phyloP scores from a whole-genome alignment of 2,113 vertebrate genomes.

The Phaetusa simplex region DNA sequence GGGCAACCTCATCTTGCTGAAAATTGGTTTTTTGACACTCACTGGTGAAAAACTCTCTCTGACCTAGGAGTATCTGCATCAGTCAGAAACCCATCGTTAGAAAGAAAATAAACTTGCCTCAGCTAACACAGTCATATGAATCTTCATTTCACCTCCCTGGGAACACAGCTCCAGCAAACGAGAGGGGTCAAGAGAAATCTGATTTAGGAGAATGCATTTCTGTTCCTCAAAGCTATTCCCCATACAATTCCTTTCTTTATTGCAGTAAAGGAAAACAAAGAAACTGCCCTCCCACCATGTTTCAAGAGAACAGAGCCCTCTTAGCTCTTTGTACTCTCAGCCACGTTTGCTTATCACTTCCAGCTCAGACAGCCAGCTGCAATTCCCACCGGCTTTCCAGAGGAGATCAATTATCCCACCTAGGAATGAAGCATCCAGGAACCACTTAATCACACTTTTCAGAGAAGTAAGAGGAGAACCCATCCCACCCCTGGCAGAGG shows the following conservation, averaged over 20 bases:
- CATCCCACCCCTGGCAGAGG: background rate
- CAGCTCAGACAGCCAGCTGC: conserved; percentile 1
- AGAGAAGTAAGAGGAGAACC: background rate
- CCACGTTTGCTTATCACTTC: conserved; percentile 38
- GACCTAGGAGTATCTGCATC: background rate
- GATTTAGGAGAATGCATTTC: conserved; percentile 6
- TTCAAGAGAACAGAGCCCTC: conserved; percentile 15
- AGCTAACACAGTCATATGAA: background rate
- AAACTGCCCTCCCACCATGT: background rate
- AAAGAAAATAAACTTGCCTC: background rate
- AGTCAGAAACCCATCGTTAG: background rate
- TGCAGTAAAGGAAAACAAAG: background rate
- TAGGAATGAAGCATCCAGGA: conserved; percentile 8
- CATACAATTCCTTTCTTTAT: background rate
- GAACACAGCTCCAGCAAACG: background rate
- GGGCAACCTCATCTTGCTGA: background rate
- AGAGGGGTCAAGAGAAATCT: conserved; percentile 31
- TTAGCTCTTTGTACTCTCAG: background rate
- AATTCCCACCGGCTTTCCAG: background rate
- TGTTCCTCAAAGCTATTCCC: conserved; percentile 23
- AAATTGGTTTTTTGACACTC: background rate
- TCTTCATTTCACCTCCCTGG: background rate
- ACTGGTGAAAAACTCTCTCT: background rate
- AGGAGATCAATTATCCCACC: conserved; percentile 17
- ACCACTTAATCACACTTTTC: background rate